phyloP scores from a whole-genome alignment of 2,113 vertebrate genomes.

The Nibea coibor region DNA sequence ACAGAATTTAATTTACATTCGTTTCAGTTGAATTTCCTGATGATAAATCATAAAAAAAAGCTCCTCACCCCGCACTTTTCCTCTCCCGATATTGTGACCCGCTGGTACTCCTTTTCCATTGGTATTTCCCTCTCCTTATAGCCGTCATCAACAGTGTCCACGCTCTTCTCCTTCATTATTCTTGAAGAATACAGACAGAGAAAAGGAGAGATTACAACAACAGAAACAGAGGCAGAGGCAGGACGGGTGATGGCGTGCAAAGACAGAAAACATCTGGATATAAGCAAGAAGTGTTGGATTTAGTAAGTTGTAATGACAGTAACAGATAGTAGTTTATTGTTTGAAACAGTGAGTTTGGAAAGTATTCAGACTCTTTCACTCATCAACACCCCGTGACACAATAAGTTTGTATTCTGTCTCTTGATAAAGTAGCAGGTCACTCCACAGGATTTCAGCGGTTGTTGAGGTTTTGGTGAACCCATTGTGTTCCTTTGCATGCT shows the following conservation, averaged over 20 bases:
- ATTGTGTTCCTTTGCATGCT: neutral
- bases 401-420: neutral
- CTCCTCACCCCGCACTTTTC: constrained; percentile 94
- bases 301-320: neutral
- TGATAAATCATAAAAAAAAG: neutral
- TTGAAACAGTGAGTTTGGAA: constrained; percentile 2
- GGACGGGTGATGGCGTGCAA: neutral
- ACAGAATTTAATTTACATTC: neutral
- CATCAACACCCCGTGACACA: neutral
- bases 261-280: neutral
- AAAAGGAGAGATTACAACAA: neutral
- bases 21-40: neutral
- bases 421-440: neutral
- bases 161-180: constrained; percentile 85
- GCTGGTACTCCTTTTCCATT: constrained; percentile 91
- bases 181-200: constrained; percentile 68
- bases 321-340: neutral
- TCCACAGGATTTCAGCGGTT: neutral
- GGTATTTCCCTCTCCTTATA: constrained; percentile 83
- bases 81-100: constrained; percentile 94
- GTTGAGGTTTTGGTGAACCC: neutral
- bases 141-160: constrained; percentile 84
- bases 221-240: neutral
- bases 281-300: neutral
- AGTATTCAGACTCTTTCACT: neutral